These are phyloP conservation scores for Furcula furcula DNA, from an alignment of 2,888 invertebrate genomes.

Conservation along the genomic window DNA sequence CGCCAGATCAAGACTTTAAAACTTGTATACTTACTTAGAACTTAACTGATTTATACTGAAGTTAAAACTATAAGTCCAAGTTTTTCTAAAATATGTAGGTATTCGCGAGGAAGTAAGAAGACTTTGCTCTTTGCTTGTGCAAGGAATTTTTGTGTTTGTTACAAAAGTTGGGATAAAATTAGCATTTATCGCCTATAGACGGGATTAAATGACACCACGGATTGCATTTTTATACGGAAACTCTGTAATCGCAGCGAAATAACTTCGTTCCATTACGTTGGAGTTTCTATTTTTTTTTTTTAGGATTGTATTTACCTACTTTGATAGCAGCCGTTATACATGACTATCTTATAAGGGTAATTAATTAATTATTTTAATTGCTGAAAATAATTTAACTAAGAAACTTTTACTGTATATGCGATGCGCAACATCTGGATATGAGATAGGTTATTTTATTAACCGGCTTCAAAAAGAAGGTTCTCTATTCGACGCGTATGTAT, in stretches of 20 bases:
- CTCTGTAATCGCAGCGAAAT: constrained; percentile 32
- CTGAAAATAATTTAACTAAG: no score
- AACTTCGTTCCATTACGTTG: constrained; percentile 26
- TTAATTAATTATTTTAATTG: no score
- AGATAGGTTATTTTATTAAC: no score
- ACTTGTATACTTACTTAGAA: constrained; percentile 8
- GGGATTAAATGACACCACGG: constrained; percentile 49
- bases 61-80: constrained; percentile 38
- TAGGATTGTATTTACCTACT: no score
- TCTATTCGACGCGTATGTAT: no score
- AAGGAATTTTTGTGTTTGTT: constrained; percentile 55
- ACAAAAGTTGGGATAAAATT: constrained; percentile 58
- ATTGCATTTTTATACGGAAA: constrained; percentile 49
- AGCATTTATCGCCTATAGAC: constrained; percentile 65
- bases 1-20: constrained; percentile 7
- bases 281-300: no score
- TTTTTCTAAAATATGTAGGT: constrained; percentile 45
- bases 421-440: no score
- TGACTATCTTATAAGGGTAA: no score
- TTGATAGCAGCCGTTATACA: no score
- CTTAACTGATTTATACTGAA: constrained; percentile 30
- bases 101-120: constrained; percentile 42
- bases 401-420: no score
- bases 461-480: no score
- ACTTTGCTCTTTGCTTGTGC: constrained; percentile 38